A percentile compares a stretch with the other conserved stretches of the same genome.
These are phyloP conservation scores for Apis florea DNA, from an alignment of 1,140 invertebrate species.

Conservation along the genomic window DNA sequence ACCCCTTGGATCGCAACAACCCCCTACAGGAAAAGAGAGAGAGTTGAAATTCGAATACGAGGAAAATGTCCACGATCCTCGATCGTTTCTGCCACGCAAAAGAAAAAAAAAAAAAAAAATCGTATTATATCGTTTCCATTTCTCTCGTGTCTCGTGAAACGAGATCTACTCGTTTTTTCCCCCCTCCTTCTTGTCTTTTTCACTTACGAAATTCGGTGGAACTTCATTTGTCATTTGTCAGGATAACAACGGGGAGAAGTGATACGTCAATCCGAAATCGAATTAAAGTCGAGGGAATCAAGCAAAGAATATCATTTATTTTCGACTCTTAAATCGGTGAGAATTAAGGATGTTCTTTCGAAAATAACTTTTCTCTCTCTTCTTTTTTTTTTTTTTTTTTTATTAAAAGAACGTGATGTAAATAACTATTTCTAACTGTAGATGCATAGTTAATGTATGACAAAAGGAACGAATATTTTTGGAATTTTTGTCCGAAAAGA, in stretches of 20 bases:
- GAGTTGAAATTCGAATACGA: constrained; percentile 15
- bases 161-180: background rate
- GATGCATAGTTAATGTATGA: too few relatives aligned
- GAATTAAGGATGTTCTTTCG: background rate
- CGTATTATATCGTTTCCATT: background rate
- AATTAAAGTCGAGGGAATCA: background rate
- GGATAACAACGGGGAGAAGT: background rate
- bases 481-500: too few relatives aligned
- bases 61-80: constrained; percentile 22
- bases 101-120: background rate
- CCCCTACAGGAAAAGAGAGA: background rate
- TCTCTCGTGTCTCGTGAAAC: background rate
- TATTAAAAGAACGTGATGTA: too few relatives aligned
- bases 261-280: constrained; percentile 23
- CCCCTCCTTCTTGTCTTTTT: background rate
- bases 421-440: too few relatives aligned
- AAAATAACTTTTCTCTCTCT: too few relatives aligned
- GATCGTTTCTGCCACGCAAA: constrained; percentile 49
- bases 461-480: too few relatives aligned
- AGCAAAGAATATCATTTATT: constrained; percentile 20
- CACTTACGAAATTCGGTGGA: background rate
- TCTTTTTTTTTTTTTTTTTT: too few relatives aligned
- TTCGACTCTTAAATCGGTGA: background rate
- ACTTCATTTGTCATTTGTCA: constrained; percentile 44
- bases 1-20: background rate